These are phyloP conservation scores for Eublepharis macularius DNA, from an alignment of 2,113 vertebrate genomes.

Conservation along the genomic window DNA sequence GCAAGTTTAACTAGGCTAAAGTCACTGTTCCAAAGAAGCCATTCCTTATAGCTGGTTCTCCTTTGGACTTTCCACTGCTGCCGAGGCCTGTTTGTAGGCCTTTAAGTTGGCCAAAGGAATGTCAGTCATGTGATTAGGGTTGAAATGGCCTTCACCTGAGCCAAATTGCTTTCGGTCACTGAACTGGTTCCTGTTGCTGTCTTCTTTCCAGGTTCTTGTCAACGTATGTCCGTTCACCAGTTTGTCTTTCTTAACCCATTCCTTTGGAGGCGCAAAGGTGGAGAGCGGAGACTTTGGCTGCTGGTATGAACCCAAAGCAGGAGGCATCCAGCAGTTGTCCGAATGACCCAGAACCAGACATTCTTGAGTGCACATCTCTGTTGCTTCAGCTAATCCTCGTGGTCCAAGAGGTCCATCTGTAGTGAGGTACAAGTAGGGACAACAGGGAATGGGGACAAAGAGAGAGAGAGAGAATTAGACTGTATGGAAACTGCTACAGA, in stretches of 20 bases:
- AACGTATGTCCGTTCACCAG: conserved; percentile 97
- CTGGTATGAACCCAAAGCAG: conserved; percentile 87
- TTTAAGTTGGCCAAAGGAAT: conserved; percentile 97
- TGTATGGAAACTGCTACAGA: neutral
- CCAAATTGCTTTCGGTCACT: conserved; percentile 94
- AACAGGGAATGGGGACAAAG: neutral
- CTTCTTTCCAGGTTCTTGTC: conserved; percentile 95
- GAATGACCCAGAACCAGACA: conserved; percentile 97
- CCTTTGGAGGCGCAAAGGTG: conserved; percentile 91
- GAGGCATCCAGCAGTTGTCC: conserved; percentile 99
- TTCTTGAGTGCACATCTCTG: conserved; percentile 99
- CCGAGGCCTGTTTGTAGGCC: conserved; percentile 89
- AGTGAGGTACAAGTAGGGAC: conserved; percentile 10
- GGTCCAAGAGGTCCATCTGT: conserved; percentile 93
- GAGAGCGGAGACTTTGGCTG: conserved; percentile 95
- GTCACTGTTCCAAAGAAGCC: conserved; percentile 70
- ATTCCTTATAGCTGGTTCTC: conserved; percentile 96
- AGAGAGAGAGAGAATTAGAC: neutral
- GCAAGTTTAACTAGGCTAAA: conserved; percentile 83
- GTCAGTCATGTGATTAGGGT: conserved; percentile 87
- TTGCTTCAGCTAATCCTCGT: conserved; percentile 94
- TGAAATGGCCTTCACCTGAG: conserved; percentile 90
- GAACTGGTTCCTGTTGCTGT: conserved; percentile 92
- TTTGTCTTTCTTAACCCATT: conserved; percentile 97
- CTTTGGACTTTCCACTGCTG: conserved; percentile 89